Evolutionary conservation across 1,140 invertebrate genomes (phyloP), one percentile per base, ranked within the genome.

Genomic region (Homalodisca vitripennis): DNA sequence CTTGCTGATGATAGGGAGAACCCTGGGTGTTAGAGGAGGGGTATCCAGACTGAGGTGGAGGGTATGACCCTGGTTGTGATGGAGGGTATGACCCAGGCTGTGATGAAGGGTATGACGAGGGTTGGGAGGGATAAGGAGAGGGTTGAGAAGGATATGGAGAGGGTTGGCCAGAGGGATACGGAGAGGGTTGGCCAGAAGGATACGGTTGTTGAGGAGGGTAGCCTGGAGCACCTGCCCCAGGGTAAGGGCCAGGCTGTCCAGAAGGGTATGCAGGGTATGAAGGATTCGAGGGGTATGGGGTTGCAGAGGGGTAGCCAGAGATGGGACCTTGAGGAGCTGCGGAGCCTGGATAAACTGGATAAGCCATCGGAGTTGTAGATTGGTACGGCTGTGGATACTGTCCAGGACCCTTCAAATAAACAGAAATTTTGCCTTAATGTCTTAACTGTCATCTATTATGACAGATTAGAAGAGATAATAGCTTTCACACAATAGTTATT

Each of bases 1-100:
- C 32, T 55, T 69, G 53, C 57, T 60, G 64, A 55, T 66, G 24
- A 1, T 64, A 24, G 55, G 64, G 34, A 51, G 66, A n/a, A n/a
- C n/a, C n/a, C n/a, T n/a, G 51, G 66, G 68, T 24, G 22, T 53
- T 6, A 69, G 14, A 41, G 30, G 1, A 66, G 46, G 24, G 70
- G 41, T 70, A 64, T 14, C 71, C 63, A 32, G 72, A 72, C 26
- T 70, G 65, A 26, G 26, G 68, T n/a, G 71, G 46, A 20, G 70
- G 71, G 46, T 72, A 66, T 68, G 63, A 53, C n/a, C 69, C 67
- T 12, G 78, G 78, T 69, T 80, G 78, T 29, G 79, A 78, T 27
- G 63, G 34, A 24, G 72, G 68, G 48, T 72, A 70, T 55, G 71
- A 67, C 1, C 53, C 30, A 26, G 60, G 29, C 12, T 66, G 70